A percentile compares a stretch with the other conserved stretches of the same genome.
Evolutionary conservation across 2,888 invertebrate species (phyloP).

Genomic region (Tenthredo scrophulariae): DNA sequence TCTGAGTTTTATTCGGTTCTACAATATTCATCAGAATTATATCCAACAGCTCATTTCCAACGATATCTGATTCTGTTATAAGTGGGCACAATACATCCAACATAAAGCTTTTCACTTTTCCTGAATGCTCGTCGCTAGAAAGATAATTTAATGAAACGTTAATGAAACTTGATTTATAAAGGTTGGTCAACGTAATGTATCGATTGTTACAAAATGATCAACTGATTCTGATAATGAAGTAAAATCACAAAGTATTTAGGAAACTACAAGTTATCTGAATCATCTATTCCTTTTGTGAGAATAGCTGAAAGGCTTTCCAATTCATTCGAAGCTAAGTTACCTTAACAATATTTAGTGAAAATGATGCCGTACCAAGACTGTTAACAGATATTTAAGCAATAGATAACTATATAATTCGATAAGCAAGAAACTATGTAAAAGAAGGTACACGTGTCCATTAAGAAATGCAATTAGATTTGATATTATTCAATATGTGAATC

Average conservation of each 20-base stretch:
- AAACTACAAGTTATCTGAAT: not conserved
- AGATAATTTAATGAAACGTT: constrained; percentile 38
- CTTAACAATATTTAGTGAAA: not conserved
- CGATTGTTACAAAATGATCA: not conserved
- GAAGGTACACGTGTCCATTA: not conserved
- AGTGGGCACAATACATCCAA: constrained; percentile 96
- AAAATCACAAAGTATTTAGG: not conserved
- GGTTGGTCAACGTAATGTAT: not conserved
- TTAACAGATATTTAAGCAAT: not conserved
- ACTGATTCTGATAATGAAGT: not conserved
- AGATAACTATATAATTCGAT: not conserved
- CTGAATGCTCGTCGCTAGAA: constrained; percentile 94
- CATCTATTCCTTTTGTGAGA: not conserved
- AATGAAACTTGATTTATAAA: not conserved
- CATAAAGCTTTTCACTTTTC: constrained; percentile 98
- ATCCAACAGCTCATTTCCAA: constrained; percentile 95
- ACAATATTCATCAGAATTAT: constrained; percentile 96
- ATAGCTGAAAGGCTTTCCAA: not conserved
- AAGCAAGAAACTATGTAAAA: not conserved
- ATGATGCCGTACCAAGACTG: not conserved
- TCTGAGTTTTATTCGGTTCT: constrained; percentile 94
- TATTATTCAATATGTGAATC: not conserved
- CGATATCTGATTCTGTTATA: constrained; percentile 96
- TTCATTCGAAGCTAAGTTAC: not conserved
- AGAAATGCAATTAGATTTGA: not conserved